Evolutionary conservation across 2,888 invertebrate species (phyloP).

Genomic region (Seira ritae): DNA sequence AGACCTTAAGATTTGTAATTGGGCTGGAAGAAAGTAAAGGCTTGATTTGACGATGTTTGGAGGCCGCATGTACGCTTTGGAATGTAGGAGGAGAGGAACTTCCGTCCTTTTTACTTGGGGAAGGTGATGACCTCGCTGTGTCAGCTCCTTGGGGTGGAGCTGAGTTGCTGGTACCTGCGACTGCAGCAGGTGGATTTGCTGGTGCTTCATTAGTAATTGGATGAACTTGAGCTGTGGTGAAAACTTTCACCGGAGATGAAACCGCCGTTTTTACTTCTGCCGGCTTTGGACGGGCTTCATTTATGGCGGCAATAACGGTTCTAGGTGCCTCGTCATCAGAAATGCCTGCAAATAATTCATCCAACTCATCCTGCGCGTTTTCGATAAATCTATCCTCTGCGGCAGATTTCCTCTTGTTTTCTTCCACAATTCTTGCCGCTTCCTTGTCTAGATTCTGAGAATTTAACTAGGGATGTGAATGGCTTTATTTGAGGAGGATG

Average conservation of each 20-base stretch:
- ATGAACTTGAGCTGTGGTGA: slow-evolving; percentile 29
- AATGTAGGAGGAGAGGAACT: slow-evolving; percentile 35
- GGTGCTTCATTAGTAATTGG: slow-evolving; percentile 1
- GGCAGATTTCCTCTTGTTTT: slow-evolving; percentile 69
- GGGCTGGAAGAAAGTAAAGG: slow-evolving; percentile 44
- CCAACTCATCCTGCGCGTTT: slow-evolving; percentile 75
- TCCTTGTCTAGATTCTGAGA: slow-evolving; percentile 87
- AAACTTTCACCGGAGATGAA: neutral
- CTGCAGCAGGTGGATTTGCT: slow-evolving; percentile 29
- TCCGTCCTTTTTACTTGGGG: slow-evolving; percentile 15
- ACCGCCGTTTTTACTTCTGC: neutral
- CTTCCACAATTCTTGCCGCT: slow-evolving; percentile 83
- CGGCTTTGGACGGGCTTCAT: neutral
- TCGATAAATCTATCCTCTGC: slow-evolving; percentile 67
- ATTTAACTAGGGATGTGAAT: slow-evolving; percentile 67
- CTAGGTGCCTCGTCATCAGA: neutral
- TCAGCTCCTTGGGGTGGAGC: neutral
- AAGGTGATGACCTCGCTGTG: neutral
- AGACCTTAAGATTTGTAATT: slow-evolving; percentile 24
- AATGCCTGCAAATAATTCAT: slow-evolving; percentile 78
- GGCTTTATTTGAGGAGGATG: slow-evolving; percentile 54
- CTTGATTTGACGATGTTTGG: slow-evolving; percentile 53
- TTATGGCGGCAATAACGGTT: neutral
- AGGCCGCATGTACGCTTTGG: slow-evolving; percentile 55
- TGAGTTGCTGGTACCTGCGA: neutral